Percentiles rank a stretch among this genome's conserved stretches.
Evolutionary conservation across 2,797 vertebrate genomes (phyloP).

Genomic region (Phoxinus dragarum): DNA sequence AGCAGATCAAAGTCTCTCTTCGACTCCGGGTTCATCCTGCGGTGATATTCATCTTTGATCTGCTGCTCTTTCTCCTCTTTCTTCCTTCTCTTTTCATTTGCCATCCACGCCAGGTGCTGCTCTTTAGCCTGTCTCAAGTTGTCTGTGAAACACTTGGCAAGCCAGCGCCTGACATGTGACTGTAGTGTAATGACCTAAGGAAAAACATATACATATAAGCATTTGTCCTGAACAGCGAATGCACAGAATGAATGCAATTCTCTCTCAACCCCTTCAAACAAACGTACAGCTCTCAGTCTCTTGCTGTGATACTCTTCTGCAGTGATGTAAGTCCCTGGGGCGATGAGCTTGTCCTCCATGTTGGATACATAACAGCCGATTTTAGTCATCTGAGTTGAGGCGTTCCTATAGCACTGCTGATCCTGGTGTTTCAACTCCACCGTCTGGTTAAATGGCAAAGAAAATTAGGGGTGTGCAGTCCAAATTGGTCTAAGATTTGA

Average conservation of each 20-base stretch:
- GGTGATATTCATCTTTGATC: conserved; percentile 73
- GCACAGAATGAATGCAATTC: not conserved
- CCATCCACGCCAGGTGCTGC: conserved; percentile 76
- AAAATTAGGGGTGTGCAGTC: not conserved
- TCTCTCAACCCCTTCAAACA: conserved; percentile 1
- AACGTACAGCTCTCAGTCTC: conserved; percentile 85
- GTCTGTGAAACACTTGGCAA: conserved; percentile 75
- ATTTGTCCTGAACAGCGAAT: not conserved
- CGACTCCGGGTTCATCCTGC: conserved; percentile 84
- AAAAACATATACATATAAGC: conserved; percentile 9
- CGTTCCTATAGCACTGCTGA: conserved; percentile 82
- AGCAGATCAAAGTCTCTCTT: conserved; percentile 89
- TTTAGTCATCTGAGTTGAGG: conserved; percentile 90
- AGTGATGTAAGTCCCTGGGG: conserved; percentile 82
- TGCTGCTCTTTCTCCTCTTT: conserved; percentile 81
- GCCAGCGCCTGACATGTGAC: conserved; percentile 82
- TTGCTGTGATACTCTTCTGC: conserved; percentile 80
- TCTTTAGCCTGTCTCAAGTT: conserved; percentile 73
- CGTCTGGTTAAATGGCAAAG: conserved; percentile 66
- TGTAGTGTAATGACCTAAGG: conserved; percentile 86
- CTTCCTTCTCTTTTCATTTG: conserved; percentile 74
- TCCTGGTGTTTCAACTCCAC: conserved; percentile 72
- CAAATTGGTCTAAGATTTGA: not conserved
- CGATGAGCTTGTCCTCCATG: conserved; percentile 81
- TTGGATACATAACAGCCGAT: conserved; percentile 88